These are phyloP conservation scores for Ploceus nigricollis DNA, from an alignment of 2,113 vertebrate genomes.

Conservation along the genomic window DNA sequence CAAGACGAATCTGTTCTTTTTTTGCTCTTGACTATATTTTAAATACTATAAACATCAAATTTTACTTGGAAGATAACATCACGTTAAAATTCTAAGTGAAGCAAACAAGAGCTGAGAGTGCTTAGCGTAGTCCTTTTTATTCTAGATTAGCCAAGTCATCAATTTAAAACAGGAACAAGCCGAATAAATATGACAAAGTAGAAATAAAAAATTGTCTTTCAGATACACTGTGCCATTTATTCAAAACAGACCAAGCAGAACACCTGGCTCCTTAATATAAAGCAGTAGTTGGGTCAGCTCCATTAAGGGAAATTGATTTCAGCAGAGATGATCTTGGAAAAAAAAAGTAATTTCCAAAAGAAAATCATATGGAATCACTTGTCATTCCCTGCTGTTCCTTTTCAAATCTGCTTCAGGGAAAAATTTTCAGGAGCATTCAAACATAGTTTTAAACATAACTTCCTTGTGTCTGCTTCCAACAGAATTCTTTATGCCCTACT, in stretches of 20 bases:
- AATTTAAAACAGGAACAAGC: slow-evolving; percentile 6
- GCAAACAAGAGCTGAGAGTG: neutral
- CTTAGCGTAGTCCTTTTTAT: neutral
- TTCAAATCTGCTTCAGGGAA: neutral
- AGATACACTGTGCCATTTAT: neutral
- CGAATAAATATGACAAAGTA: slow-evolving; percentile 6
- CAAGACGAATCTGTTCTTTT: neutral
- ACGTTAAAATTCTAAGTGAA: neutral
- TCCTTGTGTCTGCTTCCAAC: neutral
- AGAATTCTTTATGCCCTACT: neutral
- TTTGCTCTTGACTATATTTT: neutral
- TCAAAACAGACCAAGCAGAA: slow-evolving; percentile 29
- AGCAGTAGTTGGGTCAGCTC: slow-evolving; percentile 23
- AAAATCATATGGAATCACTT: slow-evolving; percentile 27
- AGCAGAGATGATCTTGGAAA: neutral
- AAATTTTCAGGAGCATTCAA: neutral
- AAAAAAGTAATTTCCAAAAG: neutral
- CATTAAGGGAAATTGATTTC: slow-evolving; percentile 37
- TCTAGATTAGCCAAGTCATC: neutral
- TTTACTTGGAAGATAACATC: neutral
- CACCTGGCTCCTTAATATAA: slow-evolving; percentile 27
- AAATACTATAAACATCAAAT: neutral
- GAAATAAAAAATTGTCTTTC: neutral
- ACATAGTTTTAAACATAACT: neutral
- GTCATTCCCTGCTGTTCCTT: neutral